phyloP scores from a whole-genome alignment of 2,113 vertebrate species.

The Pelvicachromis taeniatus region DNA sequence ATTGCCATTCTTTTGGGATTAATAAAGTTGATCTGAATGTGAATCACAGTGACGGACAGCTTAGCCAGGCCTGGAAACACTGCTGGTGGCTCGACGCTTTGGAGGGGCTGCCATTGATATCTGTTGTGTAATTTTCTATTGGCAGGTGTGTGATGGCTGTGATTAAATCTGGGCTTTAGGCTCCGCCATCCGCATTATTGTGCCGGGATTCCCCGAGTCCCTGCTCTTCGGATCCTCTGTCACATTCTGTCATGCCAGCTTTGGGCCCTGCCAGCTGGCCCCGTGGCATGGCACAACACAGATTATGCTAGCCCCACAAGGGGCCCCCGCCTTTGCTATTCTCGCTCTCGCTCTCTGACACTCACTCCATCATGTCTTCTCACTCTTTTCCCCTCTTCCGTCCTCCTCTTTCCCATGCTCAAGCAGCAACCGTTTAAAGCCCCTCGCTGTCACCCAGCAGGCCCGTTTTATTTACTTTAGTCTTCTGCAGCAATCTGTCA shows the following conservation, averaged over 20 bases:
- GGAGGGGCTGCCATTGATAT: constrained; percentile 58
- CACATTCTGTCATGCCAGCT: constrained; percentile 77
- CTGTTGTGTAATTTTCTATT: constrained; percentile 68
- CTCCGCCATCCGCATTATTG: constrained; percentile 73
- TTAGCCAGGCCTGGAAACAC: constrained; percentile 35
- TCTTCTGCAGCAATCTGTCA: constrained; percentile 30
- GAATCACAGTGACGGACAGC: constrained; percentile 39
- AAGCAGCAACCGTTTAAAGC: constrained; percentile 19
- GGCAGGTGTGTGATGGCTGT: constrained; percentile 76
- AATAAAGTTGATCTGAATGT: neutral
- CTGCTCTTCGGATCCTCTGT: constrained; percentile 70
- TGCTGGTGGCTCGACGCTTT: constrained; percentile 52
- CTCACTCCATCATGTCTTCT: constrained; percentile 17
- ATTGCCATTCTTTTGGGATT: neutral
- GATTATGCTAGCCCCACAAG: constrained; percentile 40
- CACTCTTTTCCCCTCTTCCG: neutral
- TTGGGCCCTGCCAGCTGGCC: constrained; percentile 71
- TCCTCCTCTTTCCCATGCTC: constrained; percentile 7
- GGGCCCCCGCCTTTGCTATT: constrained; percentile 14
- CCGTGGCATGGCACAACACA: constrained; percentile 55
- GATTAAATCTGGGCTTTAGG: constrained; percentile 76
- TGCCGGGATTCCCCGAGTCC: constrained; percentile 75
- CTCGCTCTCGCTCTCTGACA: neutral
- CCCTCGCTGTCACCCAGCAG: constrained; percentile 4
- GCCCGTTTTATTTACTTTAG: constrained; percentile 42